Conservation (phyloP, 2,888 invertebrate species). For the Mactromeris polynyma region DNA sequence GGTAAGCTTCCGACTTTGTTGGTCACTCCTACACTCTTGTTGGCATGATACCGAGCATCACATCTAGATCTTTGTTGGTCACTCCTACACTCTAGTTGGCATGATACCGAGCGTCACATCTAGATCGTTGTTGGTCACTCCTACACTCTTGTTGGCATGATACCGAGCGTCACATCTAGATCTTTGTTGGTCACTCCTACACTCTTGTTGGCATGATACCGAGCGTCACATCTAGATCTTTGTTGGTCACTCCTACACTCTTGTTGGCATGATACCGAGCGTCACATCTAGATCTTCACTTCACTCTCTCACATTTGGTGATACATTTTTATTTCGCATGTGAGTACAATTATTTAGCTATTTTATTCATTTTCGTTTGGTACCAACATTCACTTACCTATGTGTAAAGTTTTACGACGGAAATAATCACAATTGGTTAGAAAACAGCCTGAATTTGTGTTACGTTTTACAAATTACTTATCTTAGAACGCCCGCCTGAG, state of each 20-base stretch:
- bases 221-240: background rate
- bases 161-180: background rate
- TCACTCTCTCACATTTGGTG: background rate
- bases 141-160: background rate
- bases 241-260: background rate
- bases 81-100: too few relatives aligned
- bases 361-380: background rate
- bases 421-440: too few relatives aligned
- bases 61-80: too few relatives aligned
- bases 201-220: background rate
- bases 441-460: too few relatives aligned
- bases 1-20: background rate
- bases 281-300: background rate
- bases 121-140: background rate
- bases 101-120: too few relatives aligned
- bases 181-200: background rate
- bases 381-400: too few relatives aligned
- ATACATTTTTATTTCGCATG: background rate
- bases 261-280: background rate
- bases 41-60: background rate
- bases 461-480: too few relatives aligned
- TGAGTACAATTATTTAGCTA: background rate
- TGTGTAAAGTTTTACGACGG: too few relatives aligned
- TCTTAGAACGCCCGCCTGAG: too few relatives aligned
- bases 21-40: background rate